Conservation (phyloP, 2,797 vertebrate species). For the Meriones psammophilus region DNA sequence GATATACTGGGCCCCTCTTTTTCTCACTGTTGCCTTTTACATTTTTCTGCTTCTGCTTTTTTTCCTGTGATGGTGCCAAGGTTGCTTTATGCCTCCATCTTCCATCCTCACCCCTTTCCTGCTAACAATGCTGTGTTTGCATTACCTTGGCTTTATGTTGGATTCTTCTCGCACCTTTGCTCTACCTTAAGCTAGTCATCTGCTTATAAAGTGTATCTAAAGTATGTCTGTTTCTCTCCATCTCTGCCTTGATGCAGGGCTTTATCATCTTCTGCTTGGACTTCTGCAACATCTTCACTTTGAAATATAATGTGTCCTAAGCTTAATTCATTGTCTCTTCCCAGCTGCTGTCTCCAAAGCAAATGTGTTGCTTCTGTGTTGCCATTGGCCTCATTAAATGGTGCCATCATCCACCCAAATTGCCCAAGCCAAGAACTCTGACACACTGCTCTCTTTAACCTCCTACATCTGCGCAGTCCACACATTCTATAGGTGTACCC, state of each 20-base stretch:
- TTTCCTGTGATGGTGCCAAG: slow-evolving; percentile 35
- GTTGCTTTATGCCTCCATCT: background rate
- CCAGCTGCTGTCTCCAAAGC: background rate
- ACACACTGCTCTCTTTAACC: background rate
- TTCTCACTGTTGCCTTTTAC: slow-evolving; percentile 44
- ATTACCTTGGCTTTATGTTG: slow-evolving; percentile 9
- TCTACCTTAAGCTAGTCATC: slow-evolving; percentile 18
- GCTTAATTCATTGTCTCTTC: slow-evolving; percentile 3
- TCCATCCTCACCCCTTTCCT: slow-evolving; percentile 51
- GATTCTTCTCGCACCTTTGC: background rate
- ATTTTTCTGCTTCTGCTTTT: slow-evolving; percentile 66
- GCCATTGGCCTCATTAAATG: slow-evolving; percentile 16
- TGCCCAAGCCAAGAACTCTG: slow-evolving; percentile 39
- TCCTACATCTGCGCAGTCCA: slow-evolving; percentile 21
- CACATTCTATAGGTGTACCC: slow-evolving; percentile 2
- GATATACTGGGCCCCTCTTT: slow-evolving; percentile 60
- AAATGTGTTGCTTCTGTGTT: slow-evolving; percentile 61
- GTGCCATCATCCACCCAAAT: background rate
- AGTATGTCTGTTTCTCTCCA: slow-evolving; percentile 60
- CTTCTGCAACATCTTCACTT: slow-evolving; percentile 56
- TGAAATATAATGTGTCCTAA: slow-evolving; percentile 33
- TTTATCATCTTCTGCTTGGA: slow-evolving; percentile 51
- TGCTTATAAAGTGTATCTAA: slow-evolving; percentile 24
- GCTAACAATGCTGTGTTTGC: slow-evolving; percentile 31
- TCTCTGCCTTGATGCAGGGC: slow-evolving; percentile 53